These are phyloP conservation scores for Agelas oroides DNA, from an alignment of 37 sponge, comb jelly and placozoan species.

Conservation along the genomic window DNA sequence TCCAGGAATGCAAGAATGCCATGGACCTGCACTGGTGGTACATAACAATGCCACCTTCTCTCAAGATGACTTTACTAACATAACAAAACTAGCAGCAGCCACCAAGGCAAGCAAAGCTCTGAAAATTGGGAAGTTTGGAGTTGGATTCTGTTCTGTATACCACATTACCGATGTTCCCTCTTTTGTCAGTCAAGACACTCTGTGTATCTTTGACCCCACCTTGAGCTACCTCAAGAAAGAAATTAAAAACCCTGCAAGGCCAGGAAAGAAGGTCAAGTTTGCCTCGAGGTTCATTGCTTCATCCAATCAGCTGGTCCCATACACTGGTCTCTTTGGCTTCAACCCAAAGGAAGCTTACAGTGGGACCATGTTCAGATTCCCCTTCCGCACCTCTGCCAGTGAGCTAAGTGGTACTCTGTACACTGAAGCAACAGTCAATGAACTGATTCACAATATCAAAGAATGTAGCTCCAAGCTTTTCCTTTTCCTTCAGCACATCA, in stretches of 20 bases:
- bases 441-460: constrained; percentile 2
- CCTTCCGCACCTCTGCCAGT: constrained; percentile 58
- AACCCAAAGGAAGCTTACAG: neutral
- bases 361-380: constrained; percentile 83
- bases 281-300: neutral
- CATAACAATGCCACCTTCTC: constrained; percentile 56
- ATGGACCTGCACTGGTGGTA: constrained; percentile 62
- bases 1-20: constrained; percentile 54
- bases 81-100: constrained; percentile 74
- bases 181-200: constrained; percentile 36
- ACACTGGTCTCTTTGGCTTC: constrained; percentile 47
- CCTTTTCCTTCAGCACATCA: constrained; percentile 34
- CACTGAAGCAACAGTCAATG: constrained; percentile 9
- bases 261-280: constrained; percentile 47
- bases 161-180: constrained; percentile 60
- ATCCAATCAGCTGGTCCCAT: constrained; percentile 44
- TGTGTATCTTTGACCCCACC: constrained; percentile 64
- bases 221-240: constrained; percentile 21
- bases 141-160: constrained; percentile 76
- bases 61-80: constrained; percentile 79
- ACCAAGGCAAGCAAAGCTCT: constrained; percentile 60
- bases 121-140: constrained; percentile 81
- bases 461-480: constrained; percentile 28
- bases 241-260: constrained; percentile 20
- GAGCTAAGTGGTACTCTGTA: constrained; percentile 41